Evolutionary conservation across 1,140 invertebrate species (phyloP).

Genomic region (Drosophila kepulauana): DNA sequence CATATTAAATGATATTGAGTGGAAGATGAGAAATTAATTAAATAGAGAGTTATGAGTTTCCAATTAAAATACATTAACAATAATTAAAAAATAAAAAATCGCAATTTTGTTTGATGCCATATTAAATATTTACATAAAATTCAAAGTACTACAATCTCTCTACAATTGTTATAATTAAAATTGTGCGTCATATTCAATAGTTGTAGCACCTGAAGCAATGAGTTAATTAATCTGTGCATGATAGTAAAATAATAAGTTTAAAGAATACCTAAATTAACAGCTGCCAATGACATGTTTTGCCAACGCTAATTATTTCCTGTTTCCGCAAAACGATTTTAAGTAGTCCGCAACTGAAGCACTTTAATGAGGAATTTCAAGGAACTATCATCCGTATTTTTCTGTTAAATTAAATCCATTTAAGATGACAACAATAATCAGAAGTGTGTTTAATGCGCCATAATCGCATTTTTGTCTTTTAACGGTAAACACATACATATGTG

Average conservation of each 20-base stretch:
- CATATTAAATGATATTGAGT: neutral
- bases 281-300: conserved; percentile 13
- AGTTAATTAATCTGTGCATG: conserved; percentile 37
- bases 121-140: neutral
- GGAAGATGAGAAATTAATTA: neutral
- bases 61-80: too few species aligned
- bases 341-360: neutral
- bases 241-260: conserved; percentile 19
- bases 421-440: neutral
- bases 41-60: too few species aligned
- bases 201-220: conserved; percentile 17
- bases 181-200: conserved; percentile 14
- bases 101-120: neutral
- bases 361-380: neutral
- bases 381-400: too few species aligned
- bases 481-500: conserved; percentile 13
- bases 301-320: neutral
- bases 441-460: conserved; percentile 10
- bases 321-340: neutral
- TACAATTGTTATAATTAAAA: too few species aligned
- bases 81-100: too few species aligned
- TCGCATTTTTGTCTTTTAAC: conserved; percentile 6
- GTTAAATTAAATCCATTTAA: neutral
- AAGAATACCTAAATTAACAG: conserved; percentile 8
- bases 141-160: too few species aligned